Conservation (phyloP, 2,113 vertebrate genomes). For the Drymodes brunneopygia region DNA sequence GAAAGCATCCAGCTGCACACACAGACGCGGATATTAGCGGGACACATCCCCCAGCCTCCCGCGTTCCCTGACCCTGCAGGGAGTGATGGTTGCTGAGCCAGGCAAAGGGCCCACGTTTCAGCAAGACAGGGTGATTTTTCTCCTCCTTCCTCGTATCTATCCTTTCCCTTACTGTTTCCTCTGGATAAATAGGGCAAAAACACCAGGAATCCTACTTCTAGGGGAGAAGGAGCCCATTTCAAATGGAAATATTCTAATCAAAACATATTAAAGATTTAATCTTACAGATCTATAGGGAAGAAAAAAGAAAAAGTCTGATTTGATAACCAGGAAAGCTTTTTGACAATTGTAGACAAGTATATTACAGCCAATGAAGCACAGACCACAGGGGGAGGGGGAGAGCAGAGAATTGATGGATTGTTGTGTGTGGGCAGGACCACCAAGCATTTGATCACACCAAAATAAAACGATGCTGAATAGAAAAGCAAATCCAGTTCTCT, state of each 20-base stretch:
- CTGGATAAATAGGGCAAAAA: neutral
- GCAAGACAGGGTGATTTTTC: neutral
- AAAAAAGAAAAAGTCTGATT: neutral
- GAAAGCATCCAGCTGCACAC: slow-evolving; percentile 48
- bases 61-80: neutral
- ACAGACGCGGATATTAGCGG: neutral
- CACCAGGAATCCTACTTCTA: neutral
- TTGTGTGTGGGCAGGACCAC: neutral
- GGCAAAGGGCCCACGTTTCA: slow-evolving; percentile 31
- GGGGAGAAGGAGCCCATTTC: neutral
- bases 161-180: neutral
- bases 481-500: neutral
- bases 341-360: neutral
- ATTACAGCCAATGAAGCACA: neutral
- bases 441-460: neutral
- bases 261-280: neutral
- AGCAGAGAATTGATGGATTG: neutral
- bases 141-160: neutral
- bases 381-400: slow-evolving; percentile 2
- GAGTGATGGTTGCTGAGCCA: slow-evolving; percentile 5
- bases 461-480: slow-evolving; percentile 41
- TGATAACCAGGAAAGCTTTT: neutral
- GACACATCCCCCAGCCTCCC: slow-evolving; percentile 33
- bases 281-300: neutral
- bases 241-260: neutral